phyloP scores from a whole-genome alignment of 1,140 invertebrate genomes.

The Parapsyche elsis region DNA sequence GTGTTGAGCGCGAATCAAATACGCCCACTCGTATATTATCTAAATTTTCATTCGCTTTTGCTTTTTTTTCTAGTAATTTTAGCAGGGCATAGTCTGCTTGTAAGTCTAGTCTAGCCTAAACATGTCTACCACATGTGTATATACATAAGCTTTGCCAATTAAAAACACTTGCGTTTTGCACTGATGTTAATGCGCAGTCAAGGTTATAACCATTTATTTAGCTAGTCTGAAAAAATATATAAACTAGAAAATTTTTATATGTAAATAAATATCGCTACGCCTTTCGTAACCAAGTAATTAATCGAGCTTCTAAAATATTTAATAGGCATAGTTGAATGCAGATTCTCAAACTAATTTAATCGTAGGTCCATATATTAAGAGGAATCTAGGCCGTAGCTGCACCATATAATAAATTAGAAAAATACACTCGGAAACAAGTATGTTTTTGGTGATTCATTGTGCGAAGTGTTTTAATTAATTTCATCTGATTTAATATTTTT shows the following conservation, averaged over 20 bases:
- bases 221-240: too few relatives aligned
- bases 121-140: constrained; percentile 13
- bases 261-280: background rate
- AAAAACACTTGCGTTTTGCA: constrained; percentile 20
- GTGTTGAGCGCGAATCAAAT: background rate
- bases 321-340: background rate
- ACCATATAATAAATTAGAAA: background rate
- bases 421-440: background rate
- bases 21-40: background rate
- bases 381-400: constrained; percentile 3
- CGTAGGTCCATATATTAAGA: background rate
- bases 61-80: background rate
- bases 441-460: background rate
- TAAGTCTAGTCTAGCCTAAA: constrained; percentile 18
- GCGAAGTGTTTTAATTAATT: constrained; percentile 15
- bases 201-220: constrained; percentile 16
- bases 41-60: background rate
- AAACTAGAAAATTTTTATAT: background rate
- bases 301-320: too few relatives aligned
- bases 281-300: background rate
- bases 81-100: background rate
- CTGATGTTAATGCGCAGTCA: constrained; percentile 11
- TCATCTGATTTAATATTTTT: constrained; percentile 4
- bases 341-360: background rate
- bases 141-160: constrained; percentile 22